Conservation (phyloP, 2,888 invertebrate species). For the Abscondita cerata region DNA sequence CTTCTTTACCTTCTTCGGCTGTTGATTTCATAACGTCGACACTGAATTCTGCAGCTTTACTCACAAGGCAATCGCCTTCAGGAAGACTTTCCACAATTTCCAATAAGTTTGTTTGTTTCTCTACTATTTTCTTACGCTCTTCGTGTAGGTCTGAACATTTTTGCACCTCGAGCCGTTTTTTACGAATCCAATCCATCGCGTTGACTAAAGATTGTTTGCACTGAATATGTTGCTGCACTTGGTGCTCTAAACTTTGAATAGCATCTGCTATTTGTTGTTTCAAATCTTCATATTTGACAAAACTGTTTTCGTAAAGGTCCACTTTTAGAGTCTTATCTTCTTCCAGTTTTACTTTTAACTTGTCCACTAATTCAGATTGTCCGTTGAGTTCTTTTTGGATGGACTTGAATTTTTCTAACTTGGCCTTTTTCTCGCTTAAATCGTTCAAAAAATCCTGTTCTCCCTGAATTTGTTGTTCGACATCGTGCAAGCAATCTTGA, state of each 20-base stretch:
- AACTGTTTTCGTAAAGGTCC: conserved; percentile 72
- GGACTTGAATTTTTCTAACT: conserved; percentile 85
- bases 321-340: conserved; percentile 68
- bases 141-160: conserved; percentile 88
- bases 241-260: conserved; percentile 76
- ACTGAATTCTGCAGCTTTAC: conserved; percentile 76
- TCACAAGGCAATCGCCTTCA: conserved; percentile 76
- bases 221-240: conserved; percentile 86
- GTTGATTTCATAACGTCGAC: conserved; percentile 78
- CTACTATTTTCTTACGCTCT: conserved; percentile 78
- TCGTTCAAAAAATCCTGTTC: conserved; percentile 80
- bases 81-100: conserved; percentile 72
- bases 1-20: conserved; percentile 83
- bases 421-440: conserved; percentile 88
- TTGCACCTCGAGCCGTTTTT: conserved; percentile 81
- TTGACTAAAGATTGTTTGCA: conserved; percentile 84
- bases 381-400: conserved; percentile 82
- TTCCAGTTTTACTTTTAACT: conserved; percentile 74
- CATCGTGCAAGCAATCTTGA: conserved; percentile 87
- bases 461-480: conserved; percentile 81
- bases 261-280: conserved; percentile 70
- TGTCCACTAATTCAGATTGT: conserved; percentile 79
- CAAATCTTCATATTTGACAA: conserved; percentile 74
- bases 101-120: conserved; percentile 77
- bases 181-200: conserved; percentile 85